Evolutionary conservation across 1,140 invertebrate species (phyloP).

Genomic region (Drosophila navojoa): DNA sequence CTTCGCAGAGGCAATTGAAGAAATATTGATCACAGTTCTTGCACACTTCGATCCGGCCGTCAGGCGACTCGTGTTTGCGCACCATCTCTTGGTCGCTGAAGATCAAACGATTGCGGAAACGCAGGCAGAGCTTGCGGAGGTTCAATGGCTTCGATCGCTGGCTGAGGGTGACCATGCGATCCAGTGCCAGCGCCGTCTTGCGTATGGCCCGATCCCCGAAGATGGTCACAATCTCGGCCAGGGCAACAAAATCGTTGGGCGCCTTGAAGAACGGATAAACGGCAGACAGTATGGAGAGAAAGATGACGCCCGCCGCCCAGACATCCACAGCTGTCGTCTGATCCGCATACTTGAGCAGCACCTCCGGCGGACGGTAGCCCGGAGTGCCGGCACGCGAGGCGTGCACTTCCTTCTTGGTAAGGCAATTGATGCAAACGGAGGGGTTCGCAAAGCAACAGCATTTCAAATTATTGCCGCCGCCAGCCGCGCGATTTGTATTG

Average conservation of each 20-base stretch:
- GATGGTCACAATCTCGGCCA: constrained; percentile 92
- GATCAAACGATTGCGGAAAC: constrained; percentile 79
- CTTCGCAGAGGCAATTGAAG: constrained; percentile 77
- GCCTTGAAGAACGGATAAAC: constrained; percentile 94
- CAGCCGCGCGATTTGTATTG: constrained; percentile 57
- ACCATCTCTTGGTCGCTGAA: constrained; percentile 63
- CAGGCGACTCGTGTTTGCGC: constrained; percentile 54
- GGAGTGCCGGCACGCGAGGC: constrained; percentile 95
- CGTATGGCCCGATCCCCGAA: constrained; percentile 90
- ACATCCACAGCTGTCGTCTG: constrained; percentile 94
- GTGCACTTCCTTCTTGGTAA: constrained; percentile 85
- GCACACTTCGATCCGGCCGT: constrained; percentile 72
- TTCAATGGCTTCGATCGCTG: constrained; percentile 85
- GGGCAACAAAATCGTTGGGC: constrained; percentile 90
- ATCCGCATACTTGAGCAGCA: constrained; percentile 89
- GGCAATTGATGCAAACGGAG: constrained; percentile 87
- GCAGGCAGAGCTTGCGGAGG: constrained; percentile 85
- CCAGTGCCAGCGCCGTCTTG: constrained; percentile 87
- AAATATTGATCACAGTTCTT: constrained; percentile 82
- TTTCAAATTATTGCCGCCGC: constrained; percentile 47
- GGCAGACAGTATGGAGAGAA: constrained; percentile 91
- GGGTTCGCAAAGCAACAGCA: constrained; percentile 88
- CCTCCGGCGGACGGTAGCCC: constrained; percentile 94
- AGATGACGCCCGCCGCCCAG: constrained; percentile 95
- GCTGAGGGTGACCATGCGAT: constrained; percentile 86